Percentiles rank a stretch among this genome's conserved stretches.
These are phyloP conservation scores for Drosophila infuscata DNA, from an alignment of 2,888 invertebrate species.

Conservation along the genomic window DNA sequence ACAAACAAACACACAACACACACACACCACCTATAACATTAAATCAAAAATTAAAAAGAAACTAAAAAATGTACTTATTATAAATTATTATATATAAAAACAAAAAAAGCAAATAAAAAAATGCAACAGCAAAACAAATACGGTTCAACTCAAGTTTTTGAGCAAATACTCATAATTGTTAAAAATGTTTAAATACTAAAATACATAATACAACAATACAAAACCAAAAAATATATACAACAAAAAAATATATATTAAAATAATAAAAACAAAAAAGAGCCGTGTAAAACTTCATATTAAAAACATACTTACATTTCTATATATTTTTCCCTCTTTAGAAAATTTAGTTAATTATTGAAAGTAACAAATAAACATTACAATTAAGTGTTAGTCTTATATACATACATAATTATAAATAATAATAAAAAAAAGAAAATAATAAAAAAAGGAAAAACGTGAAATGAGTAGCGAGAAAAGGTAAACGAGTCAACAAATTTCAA, in stretches of 20 bases:
- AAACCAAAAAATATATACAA: constrained; percentile 41
- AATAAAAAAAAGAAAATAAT: constrained; percentile 40
- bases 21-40: constrained; percentile 43
- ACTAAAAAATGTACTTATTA: constrained; percentile 60
- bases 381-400: constrained; percentile 83
- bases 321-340: constrained; percentile 79
- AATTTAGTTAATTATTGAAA: constrained; percentile 82
- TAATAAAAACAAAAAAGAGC: constrained; percentile 32
- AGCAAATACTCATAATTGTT: constrained; percentile 82
- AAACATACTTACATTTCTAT: constrained; percentile 59
- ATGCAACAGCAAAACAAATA: constrained; percentile 49
- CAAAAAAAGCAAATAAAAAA: constrained; percentile 48
- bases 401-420: constrained; percentile 56
- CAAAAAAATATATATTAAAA: constrained; percentile 47
- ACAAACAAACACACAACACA: constrained; percentile 28
- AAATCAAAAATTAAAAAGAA: constrained; percentile 70
- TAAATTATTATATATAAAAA: constrained; percentile 56
- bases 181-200: constrained; percentile 67
- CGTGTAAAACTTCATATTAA: constrained; percentile 71
- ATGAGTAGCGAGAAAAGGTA: constrained; percentile 33
- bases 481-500: constrained; percentile 52
- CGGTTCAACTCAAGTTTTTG: constrained; percentile 74
- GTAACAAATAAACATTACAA: constrained; percentile 65
- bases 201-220: constrained; percentile 53
- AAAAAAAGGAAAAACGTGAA: constrained; percentile 51